Evolutionary conservation across 2,113 vertebrate species (phyloP).

Genomic region (Apteryx owenii): DNA sequence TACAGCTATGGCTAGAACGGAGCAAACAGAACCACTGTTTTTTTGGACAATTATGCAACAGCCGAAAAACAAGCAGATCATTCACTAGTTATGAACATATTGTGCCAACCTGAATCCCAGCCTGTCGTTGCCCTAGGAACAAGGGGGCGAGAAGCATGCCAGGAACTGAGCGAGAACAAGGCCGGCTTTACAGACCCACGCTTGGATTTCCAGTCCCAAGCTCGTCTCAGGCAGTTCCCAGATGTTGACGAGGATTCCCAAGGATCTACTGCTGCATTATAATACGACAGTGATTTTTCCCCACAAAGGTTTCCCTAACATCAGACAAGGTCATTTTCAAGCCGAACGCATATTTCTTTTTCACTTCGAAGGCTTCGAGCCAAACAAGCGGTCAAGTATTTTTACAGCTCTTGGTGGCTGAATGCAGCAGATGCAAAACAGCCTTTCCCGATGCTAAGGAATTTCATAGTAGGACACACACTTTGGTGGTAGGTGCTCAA

Average conservation of each 20-base stretch:
- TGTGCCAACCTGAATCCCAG: background rate
- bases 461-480: background rate
- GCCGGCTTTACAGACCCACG: accelerated
- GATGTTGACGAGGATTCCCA: background rate
- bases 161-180: accelerated
- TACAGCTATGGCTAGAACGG: background rate
- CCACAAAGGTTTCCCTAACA: background rate
- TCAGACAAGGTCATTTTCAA: background rate
- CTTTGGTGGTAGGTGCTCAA: background rate
- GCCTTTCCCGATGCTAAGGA: background rate
- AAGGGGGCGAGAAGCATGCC: background rate
- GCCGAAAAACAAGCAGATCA: background rate
- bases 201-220: background rate
- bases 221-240: background rate
- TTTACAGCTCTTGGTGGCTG: background rate
- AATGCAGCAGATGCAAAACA: background rate
- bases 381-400: background rate
- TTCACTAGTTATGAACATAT: accelerated
- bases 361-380: background rate
- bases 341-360: background rate
- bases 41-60: background rate
- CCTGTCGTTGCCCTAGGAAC: accelerated
- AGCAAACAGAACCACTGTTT: background rate
- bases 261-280: background rate
- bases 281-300: background rate